phyloP scores from a whole-genome alignment of 2,113 vertebrate genomes.

The Penelope pileata region DNA sequence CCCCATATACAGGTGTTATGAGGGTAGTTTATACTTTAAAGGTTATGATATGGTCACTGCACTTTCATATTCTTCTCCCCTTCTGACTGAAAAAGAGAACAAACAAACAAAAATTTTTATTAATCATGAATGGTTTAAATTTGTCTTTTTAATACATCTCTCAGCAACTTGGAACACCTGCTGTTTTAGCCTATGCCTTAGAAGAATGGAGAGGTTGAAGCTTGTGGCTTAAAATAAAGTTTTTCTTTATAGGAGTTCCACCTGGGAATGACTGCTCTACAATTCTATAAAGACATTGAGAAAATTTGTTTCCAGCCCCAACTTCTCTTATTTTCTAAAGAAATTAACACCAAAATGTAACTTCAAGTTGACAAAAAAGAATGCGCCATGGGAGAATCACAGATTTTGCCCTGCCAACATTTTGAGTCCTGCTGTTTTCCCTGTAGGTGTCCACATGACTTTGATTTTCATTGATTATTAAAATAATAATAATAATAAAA shows the following conservation, averaged over 20 bases:
- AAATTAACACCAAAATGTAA: conserved; percentile 29
- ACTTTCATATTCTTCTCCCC: conserved; percentile 50
- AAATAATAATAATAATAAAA: not conserved
- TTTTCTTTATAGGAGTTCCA: conserved; percentile 52
- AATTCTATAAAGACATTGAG: conserved; percentile 15
- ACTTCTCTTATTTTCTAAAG: not conserved
- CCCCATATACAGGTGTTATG: not conserved
- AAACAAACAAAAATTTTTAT: not conserved
- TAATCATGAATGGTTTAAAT: conserved; percentile 50
- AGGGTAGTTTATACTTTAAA: conserved; percentile 40
- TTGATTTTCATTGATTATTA: conserved; percentile 73
- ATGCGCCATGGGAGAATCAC: not conserved
- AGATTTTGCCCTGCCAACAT: conserved; percentile 41
- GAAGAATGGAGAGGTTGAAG: conserved; percentile 22
- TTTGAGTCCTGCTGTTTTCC: conserved; percentile 58
- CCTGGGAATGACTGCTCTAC: conserved; percentile 8
- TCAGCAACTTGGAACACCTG: conserved; percentile 65
- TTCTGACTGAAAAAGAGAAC: conserved; percentile 4
- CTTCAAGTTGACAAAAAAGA: not conserved
- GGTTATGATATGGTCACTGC: not conserved
- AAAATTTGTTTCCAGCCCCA: conserved; percentile 24
- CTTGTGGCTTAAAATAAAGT: conserved; percentile 36
- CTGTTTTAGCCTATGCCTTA: conserved; percentile 38
- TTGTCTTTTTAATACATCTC: conserved; percentile 61
- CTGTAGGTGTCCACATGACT: conserved; percentile 71